Percentiles rank a stretch among this genome's conserved stretches.
These are phyloP conservation scores for Trinorchestia longiramus DNA, from an alignment of 1,140 invertebrate species.

Conservation along the genomic window DNA sequence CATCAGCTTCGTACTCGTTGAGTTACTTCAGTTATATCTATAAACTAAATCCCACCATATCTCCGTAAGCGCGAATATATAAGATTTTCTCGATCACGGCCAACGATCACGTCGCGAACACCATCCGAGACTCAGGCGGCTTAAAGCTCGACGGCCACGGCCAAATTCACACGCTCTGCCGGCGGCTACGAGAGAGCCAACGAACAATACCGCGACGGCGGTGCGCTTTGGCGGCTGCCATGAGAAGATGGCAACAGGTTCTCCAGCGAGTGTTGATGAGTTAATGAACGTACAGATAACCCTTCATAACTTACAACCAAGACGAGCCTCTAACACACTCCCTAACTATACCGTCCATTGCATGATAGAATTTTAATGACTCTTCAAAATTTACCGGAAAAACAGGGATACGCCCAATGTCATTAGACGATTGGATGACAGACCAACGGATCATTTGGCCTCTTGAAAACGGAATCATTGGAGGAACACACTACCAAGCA, in stretches of 20 bases:
- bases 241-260: constrained; percentile 48
- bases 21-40: background rate
- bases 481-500: background rate
- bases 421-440: background rate
- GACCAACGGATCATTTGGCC: background rate
- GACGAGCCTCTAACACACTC: constrained; percentile 33
- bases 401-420: background rate
- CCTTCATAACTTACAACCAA: constrained; percentile 36
- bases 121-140: background rate
- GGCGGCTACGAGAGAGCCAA: background rate
- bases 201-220: constrained; percentile 24
- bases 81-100: background rate
- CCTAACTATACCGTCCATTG: background rate
- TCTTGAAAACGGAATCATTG: background rate
- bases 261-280: constrained; percentile 40
- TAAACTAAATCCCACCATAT: background rate
- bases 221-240: background rate
- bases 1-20: background rate
- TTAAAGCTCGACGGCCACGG: background rate
- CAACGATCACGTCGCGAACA: background rate
- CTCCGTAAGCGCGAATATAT: background rate
- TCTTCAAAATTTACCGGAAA: background rate
- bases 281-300: constrained; percentile 43
- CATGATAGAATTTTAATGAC: constrained; percentile 50
- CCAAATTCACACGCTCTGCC: background rate